Conservation (phyloP, 64 coral and sea anemone species). For the Porites lutea region DNA sequence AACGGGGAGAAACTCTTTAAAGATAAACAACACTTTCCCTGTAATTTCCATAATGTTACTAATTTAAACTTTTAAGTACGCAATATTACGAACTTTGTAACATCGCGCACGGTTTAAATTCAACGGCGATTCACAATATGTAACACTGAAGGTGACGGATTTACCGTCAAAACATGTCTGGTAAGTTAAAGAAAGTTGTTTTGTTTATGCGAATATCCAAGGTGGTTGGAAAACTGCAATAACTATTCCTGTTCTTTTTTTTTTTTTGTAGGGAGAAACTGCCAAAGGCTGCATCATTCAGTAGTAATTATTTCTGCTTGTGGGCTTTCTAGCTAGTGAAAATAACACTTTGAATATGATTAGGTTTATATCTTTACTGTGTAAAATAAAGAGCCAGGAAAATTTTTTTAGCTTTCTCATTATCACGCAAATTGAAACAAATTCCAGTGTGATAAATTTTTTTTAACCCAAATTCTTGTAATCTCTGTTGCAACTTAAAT, state of each 20-base stretch:
- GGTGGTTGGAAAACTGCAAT: not conserved
- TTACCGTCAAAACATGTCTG: too few species aligned
- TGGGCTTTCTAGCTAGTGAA: not conserved
- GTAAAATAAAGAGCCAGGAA: not conserved
- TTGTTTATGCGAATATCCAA: too few species aligned
- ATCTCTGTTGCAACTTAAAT: not conserved
- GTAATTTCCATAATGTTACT: too few species aligned
- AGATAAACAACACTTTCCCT: too few species aligned
- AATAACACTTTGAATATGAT: not conserved
- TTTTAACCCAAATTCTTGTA: conserved; percentile 18
- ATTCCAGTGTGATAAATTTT: not conserved
- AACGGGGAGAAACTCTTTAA: too few species aligned
- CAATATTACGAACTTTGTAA: too few species aligned
- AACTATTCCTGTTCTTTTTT: not conserved
- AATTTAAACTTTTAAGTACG: too few species aligned
- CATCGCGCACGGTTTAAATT: too few species aligned
- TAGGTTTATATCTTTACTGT: conserved; percentile 34
- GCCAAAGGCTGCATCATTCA: conserved; percentile 40
- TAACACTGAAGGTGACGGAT: too few species aligned
- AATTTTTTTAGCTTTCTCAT: not conserved
- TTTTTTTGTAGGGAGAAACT: conserved; percentile 23
- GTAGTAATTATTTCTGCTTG: not conserved
- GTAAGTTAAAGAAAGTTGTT: too few species aligned
- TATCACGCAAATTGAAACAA: not conserved
- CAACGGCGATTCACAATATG: too few species aligned